Evolutionary conservation across 2,797 vertebrate species (phyloP), one percentile per base, ranked within the genome.

Genomic region (Poeciliopsis infans): DNA sequence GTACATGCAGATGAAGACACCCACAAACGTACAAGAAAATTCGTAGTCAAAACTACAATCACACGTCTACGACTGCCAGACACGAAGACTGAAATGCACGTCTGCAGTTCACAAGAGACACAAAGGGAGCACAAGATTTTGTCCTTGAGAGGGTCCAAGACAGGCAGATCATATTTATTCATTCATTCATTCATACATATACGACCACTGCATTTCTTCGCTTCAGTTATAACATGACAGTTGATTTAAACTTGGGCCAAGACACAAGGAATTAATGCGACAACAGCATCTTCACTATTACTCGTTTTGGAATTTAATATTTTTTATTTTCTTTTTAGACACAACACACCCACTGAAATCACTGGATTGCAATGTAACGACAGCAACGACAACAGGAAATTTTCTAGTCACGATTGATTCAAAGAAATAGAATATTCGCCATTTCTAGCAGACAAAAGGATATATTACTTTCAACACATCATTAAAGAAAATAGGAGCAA

Each of bases 111-210:
- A 33, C 39, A 79, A 28, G 68, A 77, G 57, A 75, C 69, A 47
- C 68, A 76, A 36, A 25, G 43, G 57, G 80, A 87, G 83, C 76
- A 79, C 79, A 70, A 70, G 79, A 83, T 87, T 93, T 93, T 93
- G 93, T 95, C 94, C 94, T 95, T 95, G 92, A 95, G 87, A 93
- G 83, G 78, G 80, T 87, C 87, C 89, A 83, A 86, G 91, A 87
- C 88, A 85, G 89, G 79, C 73, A 94, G 93, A 93, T 90, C 88
- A 91, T 93, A 94, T 95, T 94, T 91, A 95, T 93, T 94, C 51
- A 53, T 43, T 46, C 91, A 91, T 94, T 87, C 90, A 88, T 93
- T 86, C 92, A 95, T 93, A 93, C 88, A 91, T 92, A 91, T 94
- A 93, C 85, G 93, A 94, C 93, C 87, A 85, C 89, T 88, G 86